Conservation (phyloP, 2,797 vertebrate genomes). For the Poeciliopsis presidionis region DNA sequence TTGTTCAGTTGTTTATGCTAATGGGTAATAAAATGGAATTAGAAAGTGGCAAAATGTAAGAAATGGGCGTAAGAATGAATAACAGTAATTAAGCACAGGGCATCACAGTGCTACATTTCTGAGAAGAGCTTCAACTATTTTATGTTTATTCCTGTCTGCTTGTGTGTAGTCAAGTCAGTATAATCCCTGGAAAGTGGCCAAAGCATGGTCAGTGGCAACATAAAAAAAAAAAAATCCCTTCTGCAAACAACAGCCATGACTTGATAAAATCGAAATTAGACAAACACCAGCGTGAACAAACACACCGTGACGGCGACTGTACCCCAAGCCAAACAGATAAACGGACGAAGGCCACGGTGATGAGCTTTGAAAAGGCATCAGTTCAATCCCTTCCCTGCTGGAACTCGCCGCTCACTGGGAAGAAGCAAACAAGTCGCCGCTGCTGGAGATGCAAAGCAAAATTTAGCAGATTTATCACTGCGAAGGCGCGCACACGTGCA, state of each 20-base stretch:
- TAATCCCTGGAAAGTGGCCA: neutral
- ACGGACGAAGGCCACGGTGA: neutral
- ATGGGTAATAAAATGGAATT: neutral
- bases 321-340: neutral
- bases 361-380: neutral
- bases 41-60: neutral
- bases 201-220: neutral
- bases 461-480: slow-evolving; percentile 18
- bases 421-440: slow-evolving; percentile 5
- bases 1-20: neutral
- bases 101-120: neutral
- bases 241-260: neutral
- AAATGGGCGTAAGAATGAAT: neutral
- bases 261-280: neutral
- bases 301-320: neutral
- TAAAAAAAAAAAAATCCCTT: neutral
- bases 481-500: slow-evolving; percentile 12
- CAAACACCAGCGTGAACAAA: neutral
- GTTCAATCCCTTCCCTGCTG: neutral
- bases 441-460: slow-evolving; percentile 19
- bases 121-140: neutral
- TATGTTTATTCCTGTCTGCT: neutral
- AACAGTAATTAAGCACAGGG: neutral
- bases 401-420: neutral
- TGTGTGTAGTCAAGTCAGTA: neutral